Evolutionary conservation across 2,113 vertebrate species (phyloP).

Genomic region (Alces alces): DNA sequence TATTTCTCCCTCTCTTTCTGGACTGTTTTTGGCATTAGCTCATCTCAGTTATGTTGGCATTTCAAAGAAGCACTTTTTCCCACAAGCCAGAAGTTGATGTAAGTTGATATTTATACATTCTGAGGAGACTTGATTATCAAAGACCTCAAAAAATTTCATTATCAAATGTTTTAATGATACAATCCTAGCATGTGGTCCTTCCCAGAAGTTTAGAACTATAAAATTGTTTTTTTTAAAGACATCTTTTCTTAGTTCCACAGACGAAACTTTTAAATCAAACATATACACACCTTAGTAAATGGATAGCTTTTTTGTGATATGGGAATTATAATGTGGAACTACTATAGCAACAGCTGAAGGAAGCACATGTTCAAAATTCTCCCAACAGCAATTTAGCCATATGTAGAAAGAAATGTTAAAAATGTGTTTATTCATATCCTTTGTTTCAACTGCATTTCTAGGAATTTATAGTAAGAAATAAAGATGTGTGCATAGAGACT

Average conservation of each 20-base stretch:
- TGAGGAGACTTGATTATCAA: background rate
- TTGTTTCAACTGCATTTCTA: constrained; percentile 6
- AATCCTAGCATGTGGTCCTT: background rate
- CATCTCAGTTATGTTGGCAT: background rate
- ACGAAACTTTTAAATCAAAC: constrained; percentile 8
- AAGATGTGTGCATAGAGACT: background rate
- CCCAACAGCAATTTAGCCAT: background rate
- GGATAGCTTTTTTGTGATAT: constrained; percentile 9
- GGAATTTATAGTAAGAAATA: constrained; percentile 13
- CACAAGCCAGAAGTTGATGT: background rate
- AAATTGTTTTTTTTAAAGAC: background rate
- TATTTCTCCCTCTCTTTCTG: background rate
- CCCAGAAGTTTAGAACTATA: background rate
- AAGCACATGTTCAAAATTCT: background rate
- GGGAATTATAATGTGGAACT: background rate
- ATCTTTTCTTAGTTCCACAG: background rate
- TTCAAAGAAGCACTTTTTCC: background rate
- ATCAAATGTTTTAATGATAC: background rate
- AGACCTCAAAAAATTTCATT: background rate
- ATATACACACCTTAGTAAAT: background rate
- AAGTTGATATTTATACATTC: constrained; percentile 13
- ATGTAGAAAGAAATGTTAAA: background rate
- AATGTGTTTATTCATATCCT: background rate
- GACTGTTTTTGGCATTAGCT: background rate
- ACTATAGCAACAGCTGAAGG: background rate